Evolutionary conservation across 2,113 vertebrate genomes (phyloP), one percentile per base, ranked within the genome.

Genomic region (Sinocyclocheilus anophthalmus): DNA sequence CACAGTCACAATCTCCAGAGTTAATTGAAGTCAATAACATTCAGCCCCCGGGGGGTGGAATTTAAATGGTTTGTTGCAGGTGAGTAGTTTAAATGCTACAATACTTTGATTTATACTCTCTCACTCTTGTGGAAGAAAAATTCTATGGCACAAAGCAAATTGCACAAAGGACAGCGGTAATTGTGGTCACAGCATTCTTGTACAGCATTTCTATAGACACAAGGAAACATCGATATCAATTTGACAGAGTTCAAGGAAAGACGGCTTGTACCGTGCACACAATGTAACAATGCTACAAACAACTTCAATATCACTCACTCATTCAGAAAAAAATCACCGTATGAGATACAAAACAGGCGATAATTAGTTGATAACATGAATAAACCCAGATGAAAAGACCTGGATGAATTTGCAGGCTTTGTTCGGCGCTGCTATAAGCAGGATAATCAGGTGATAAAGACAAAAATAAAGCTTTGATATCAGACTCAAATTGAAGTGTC

Each of bases 21-120:
- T 81, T 81, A 81, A 81, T 81, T 81, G 79, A 81, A 81, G 79
- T 81, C 79, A 81, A 81, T 81, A 81, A 81, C 79, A 30, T 50
- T 81, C 39, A 65, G 42, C 79, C 79, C 61, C 61, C 42, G 61
- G 61, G 61, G 61, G 59, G 61, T 59, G 61, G 79, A 65, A 50
- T 45, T 48, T 24, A 81, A 67, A 81, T 81, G 79, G 24, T 81
- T 81, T 81, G 42, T 81, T 81, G 61, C 79, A 81, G 79, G 79
- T 81, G 79, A 81, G 79, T 65, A 81, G 61, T 81, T 81, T 26
- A 81, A 80, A 76, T 13, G 30, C 33, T n/a, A 12, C 7, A 2
- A 26, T 63, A 48, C 79, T 65, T 65, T 81, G 61, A 65, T 81
- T 67, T 67, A 81, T 67, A 26, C 39, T n/a, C 57, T 65, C 59